A percentile compares a stretch with the other conserved stretches of the same genome.
Conservation (phyloP, 2,113 vertebrate genomes). For the Dicerorhinus sumatrensis region DNA sequence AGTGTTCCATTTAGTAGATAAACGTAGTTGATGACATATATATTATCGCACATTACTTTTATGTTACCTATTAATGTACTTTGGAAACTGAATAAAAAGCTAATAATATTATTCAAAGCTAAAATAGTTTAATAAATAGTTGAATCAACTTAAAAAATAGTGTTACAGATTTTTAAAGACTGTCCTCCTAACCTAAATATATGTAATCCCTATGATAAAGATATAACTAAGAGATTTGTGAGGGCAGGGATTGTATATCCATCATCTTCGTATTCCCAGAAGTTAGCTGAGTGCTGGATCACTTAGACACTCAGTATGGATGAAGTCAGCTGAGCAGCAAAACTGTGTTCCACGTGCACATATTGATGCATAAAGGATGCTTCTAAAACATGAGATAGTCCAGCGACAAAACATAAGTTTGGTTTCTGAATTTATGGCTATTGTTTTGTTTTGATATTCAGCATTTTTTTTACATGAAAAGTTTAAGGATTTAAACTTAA, state of each 20-base stretch:
- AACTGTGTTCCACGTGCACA: accelerated
- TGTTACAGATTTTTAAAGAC: neutral
- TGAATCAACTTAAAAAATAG: neutral
- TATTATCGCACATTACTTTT: neutral
- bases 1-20: constrained; percentile 22
- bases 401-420: neutral
- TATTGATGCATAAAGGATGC: neutral
- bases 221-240: neutral
- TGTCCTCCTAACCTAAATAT: neutral
- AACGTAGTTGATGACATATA: neutral
- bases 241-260: neutral
- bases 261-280: neutral
- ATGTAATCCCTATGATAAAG: neutral
- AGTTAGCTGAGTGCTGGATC: neutral
- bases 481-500: neutral
- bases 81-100: neutral
- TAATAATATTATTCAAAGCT: neutral
- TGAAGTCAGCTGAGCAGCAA: neutral
- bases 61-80: neutral
- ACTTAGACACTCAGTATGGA: neutral
- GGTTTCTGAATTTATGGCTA: neutral
- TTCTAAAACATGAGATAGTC: neutral
- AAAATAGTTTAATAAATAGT: neutral
- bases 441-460: neutral
- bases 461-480: neutral